Base-by-base conservation (phyloP, 1,140 invertebrate genomes). In the Eumaeus atala region DNA sequence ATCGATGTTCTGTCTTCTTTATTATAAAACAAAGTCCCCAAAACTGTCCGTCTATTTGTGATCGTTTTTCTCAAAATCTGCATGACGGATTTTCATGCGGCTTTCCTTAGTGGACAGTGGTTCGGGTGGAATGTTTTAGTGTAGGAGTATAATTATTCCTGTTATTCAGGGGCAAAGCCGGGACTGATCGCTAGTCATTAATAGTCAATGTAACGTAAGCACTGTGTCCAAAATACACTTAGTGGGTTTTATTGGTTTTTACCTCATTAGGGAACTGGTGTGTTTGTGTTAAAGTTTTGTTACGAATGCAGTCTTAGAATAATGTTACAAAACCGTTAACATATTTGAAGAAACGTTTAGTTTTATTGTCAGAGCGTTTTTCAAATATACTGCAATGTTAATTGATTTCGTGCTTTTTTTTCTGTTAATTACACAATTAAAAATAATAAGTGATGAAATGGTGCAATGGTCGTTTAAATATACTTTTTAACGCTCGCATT, bases 351-450 rank as follows among this genome's bases (percentile, higher is more conserved):
- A 12, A n/a, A 14, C 38, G 9, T 6, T 16, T 11, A 8, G 7
- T 38, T n/a, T 38, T 40, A 40, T 16, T 9, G 6, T 14, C 5
- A 44, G 10, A 14, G 17, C 40, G 40, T 44, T 44, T 14, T 9
- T 16, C n/a, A 28, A 28, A 28, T 28, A 28, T 16, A 44, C 8
- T 16, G 40, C 40, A 9, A 17, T 44, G 40, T 4, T 44, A 17
- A 5, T 9, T 12, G 9, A 44, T 44, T 44, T 44, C 40, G 40
- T 44, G 12, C 9, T 44, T 17, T 44, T 44, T 16, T 44, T 14
- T 44, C 16, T 16, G 9, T 44, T 44, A 44, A 14, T 37, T 37
- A 37, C 11, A 44, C 40, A 44, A 44, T 44, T 44, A 44, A 44
- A 44, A 44, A 44, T 44, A 44, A 44, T 44, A 44, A 44, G 40